These are phyloP conservation scores for Pelecanus crispus DNA, from an alignment of 2,113 vertebrate species.

Conservation along the genomic window DNA sequence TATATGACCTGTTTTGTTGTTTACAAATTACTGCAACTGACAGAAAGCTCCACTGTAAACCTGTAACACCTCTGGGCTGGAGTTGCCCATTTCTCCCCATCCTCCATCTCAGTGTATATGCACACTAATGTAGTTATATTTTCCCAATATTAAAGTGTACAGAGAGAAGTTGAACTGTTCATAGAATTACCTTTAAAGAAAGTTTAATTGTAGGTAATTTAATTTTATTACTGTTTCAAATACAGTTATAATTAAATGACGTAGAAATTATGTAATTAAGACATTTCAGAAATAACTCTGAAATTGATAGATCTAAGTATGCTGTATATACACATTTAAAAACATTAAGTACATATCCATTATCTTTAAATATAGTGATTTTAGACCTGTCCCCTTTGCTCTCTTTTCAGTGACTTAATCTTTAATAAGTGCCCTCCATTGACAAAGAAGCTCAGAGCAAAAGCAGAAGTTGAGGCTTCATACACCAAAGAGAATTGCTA, in stretches of 20 bases:
- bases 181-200: not conserved
- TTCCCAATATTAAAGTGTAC: not conserved
- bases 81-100: not conserved
- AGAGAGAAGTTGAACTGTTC: not conserved
- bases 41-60: slow-evolving; percentile 53
- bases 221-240: not conserved
- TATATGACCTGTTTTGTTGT: slow-evolving; percentile 64
- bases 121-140: not conserved
- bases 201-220: not conserved
- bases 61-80: slow-evolving; percentile 10
- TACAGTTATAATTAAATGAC: not conserved
- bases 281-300: not conserved
- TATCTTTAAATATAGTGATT: not conserved
- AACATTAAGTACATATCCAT: not conserved
- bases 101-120: not conserved
- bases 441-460: slow-evolving; percentile 32
- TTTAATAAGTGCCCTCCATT: slow-evolving; percentile 33
- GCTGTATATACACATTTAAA: not conserved
- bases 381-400: not conserved
- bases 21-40: slow-evolving; percentile 53
- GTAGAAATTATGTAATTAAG: not conserved
- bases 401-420: slow-evolving; percentile 49
- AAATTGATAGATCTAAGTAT: not conserved
- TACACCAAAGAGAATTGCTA: slow-evolving; percentile 35
- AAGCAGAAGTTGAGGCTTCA: slow-evolving; percentile 26